Evolutionary conservation across 1,140 invertebrate genomes (phyloP).

Genomic region (Aphis craccivora): DNA sequence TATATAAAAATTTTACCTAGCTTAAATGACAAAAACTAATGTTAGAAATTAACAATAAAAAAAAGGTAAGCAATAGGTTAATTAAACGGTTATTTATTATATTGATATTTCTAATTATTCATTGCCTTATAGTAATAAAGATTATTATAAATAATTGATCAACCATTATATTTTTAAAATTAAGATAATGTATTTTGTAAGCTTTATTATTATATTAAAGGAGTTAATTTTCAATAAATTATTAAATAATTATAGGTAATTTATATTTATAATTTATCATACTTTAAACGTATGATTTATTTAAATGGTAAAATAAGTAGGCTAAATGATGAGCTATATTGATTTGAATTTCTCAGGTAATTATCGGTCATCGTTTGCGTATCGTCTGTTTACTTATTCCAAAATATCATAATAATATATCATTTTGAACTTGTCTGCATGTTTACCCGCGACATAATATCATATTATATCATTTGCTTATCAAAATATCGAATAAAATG

Average conservation of each 20-base stretch:
- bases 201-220: neutral
- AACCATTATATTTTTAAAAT: neutral
- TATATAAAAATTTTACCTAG: neutral
- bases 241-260: neutral
- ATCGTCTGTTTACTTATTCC: neutral
- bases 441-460: too few relatives aligned
- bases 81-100: neutral
- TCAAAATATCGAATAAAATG: neutral
- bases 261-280: neutral
- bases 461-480: too few relatives aligned
- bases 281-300: neutral
- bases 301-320: too few relatives aligned
- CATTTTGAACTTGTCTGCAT: neutral
- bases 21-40: neutral
- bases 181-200: neutral
- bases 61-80: neutral
- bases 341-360: neutral
- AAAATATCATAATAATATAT: neutral
- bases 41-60: neutral
- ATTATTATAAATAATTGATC: neutral
- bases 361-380: neutral
- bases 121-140: neutral
- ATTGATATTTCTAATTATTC: neutral
- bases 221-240: neutral
- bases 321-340: neutral